These are phyloP conservation scores for Metallyticus violacea DNA, from an alignment of 2,888 invertebrate genomes.

Conservation along the genomic window DNA sequence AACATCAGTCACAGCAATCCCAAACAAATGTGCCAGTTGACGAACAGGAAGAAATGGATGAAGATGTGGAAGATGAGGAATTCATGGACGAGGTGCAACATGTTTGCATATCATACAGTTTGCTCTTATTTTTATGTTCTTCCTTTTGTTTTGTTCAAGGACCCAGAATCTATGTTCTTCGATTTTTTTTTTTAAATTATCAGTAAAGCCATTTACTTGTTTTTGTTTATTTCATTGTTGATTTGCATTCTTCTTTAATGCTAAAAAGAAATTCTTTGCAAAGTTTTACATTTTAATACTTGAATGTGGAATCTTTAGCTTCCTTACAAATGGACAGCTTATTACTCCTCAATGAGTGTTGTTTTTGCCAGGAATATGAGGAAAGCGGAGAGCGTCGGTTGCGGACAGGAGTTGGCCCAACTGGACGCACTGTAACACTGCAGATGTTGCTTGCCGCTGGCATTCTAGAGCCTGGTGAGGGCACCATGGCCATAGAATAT, in stretches of 20 bases:
- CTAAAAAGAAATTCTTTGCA: too few species aligned
- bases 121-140: conserved; percentile 31
- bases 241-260: neutral
- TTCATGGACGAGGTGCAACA: conserved; percentile 54
- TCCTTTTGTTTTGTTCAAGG: neutral
- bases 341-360: neutral
- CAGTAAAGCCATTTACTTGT: neutral
- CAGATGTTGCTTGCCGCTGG: conserved; percentile 83
- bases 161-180: neutral
- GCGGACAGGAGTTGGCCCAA: conserved; percentile 38
- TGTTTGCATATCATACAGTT: neutral
- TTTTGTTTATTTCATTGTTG: conserved; percentile 2
- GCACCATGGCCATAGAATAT: conserved; percentile 86
- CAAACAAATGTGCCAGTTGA: conserved; percentile 18
- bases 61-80: conserved; percentile 49
- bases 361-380: conserved; percentile 47
- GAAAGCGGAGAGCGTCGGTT: conserved; percentile 49
- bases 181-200: neutral
- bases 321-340: neutral
- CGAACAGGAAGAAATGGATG: conserved; percentile 49
- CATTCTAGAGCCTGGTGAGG: conserved; percentile 78
- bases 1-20: conserved; percentile 9
- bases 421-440: conserved; percentile 72
- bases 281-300: neutral
- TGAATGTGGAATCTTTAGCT: neutral